A percentile compares a stretch with the other conserved stretches of the same genome.
Evolutionary conservation across 2,888 invertebrate species (phyloP).

Genomic region (Atethmia centrago): DNA sequence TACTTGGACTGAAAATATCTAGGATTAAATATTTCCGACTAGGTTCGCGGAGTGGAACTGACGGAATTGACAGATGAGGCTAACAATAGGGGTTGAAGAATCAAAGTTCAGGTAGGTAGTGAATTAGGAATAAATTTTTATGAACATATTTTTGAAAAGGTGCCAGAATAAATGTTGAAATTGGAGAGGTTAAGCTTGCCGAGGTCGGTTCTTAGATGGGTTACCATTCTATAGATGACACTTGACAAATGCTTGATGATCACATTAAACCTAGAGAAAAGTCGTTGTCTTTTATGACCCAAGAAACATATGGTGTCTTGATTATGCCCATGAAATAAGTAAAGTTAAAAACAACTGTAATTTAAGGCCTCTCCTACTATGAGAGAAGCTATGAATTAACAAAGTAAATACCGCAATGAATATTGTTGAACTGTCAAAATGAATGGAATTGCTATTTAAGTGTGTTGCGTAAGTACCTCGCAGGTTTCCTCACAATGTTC

Average conservation of each 20-base stretch:
- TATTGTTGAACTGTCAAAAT: too few relatives aligned
- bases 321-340: neutral
- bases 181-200: neutral
- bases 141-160: neutral
- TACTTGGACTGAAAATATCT: constrained; percentile 58
- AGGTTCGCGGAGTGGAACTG: constrained; percentile 24
- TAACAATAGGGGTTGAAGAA: neutral
- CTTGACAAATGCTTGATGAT: neutral
- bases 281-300: too few relatives aligned
- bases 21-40: constrained; percentile 60
- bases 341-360: neutral
- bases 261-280: neutral
- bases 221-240: neutral
- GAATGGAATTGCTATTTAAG: too few relatives aligned
- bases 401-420: too few relatives aligned
- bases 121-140: neutral
- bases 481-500: too few relatives aligned
- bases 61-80: constrained; percentile 29
- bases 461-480: too few relatives aligned
- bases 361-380: neutral
- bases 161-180: neutral
- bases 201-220: neutral
- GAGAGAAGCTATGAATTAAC: too few relatives aligned
- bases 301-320: neutral
- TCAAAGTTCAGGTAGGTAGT: neutral